These are phyloP conservation scores for Hyposmocoma kahamanoa DNA, from an alignment of 1,140 invertebrate genomes.

Conservation along the genomic window DNA sequence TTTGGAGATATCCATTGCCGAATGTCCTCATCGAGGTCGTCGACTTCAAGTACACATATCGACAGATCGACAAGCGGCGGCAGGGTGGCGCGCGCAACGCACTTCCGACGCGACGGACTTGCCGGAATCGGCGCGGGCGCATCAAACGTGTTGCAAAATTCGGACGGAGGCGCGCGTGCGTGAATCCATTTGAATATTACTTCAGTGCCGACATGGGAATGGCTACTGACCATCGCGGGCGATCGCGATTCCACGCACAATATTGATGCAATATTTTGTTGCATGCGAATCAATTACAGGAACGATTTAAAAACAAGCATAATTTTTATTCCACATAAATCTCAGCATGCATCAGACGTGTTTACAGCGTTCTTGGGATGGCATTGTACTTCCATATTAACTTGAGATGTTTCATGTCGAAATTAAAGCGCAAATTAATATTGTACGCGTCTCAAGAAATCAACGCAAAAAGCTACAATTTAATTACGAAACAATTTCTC, in stretches of 20 bases:
- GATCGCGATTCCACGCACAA: constrained; percentile 15
- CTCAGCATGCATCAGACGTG: constrained; percentile 36
- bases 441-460: constrained; percentile 30
- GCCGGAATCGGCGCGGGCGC: constrained; percentile 70
- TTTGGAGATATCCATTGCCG: constrained; percentile 44
- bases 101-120: constrained; percentile 72
- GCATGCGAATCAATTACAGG: not conserved
- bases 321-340: constrained; percentile 60
- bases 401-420: constrained; percentile 26
- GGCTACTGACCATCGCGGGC: constrained; percentile 23
- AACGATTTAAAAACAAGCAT: constrained; percentile 19
- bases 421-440: constrained; percentile 46
- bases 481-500: constrained; percentile 64
- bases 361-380: constrained; percentile 31
- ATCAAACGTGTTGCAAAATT: constrained; percentile 69
- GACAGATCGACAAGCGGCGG: constrained; percentile 49
- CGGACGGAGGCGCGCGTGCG: constrained; percentile 64
- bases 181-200: constrained; percentile 71
- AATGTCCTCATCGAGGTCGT: constrained; percentile 57
- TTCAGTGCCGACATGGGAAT: constrained; percentile 62
- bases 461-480: constrained; percentile 46
- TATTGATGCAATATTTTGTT: not conserved
- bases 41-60: constrained; percentile 56
- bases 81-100: constrained; percentile 51
- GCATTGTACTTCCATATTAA: constrained; percentile 33